These are phyloP conservation scores for Aplidium turbinatum DNA, from an alignment of 23 tunicate species.

Conservation along the genomic window DNA sequence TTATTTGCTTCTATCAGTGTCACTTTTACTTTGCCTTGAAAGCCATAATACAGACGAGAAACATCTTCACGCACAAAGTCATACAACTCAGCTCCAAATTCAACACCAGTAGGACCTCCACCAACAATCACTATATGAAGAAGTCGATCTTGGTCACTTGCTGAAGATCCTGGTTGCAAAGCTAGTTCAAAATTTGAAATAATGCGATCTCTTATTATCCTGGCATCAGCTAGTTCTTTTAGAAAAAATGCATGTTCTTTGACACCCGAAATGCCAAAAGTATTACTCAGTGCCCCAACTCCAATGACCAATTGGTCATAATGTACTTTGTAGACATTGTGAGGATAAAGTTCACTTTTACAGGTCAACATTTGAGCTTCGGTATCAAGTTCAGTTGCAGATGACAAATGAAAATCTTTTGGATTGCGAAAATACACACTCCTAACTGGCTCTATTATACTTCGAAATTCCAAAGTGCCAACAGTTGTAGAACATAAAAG, in stretches of 20 bases:
- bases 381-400: slow-evolving; percentile 53
- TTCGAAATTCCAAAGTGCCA: slow-evolving; percentile 91
- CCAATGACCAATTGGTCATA: slow-evolving; percentile 86
- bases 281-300: slow-evolving; percentile 83
- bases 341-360: slow-evolving; percentile 60
- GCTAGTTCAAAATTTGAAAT: slow-evolving; percentile 86
- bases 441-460: slow-evolving; percentile 92
- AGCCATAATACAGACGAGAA: slow-evolving; percentile 47
- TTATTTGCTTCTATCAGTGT: slow-evolving; percentile 88
- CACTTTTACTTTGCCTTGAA: slow-evolving; percentile 65
- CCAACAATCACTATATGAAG: slow-evolving; percentile 91
- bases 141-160: slow-evolving; percentile 54
- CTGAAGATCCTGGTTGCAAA: slow-evolving; percentile 60
- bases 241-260: slow-evolving; percentile 69
- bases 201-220: slow-evolving; percentile 68
- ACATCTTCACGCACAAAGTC: slow-evolving; percentile 88
- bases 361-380: slow-evolving; percentile 45
- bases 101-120: slow-evolving; percentile 96
- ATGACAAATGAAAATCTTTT: slow-evolving; percentile 76
- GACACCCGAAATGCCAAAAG: slow-evolving; percentile 82
- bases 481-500: slow-evolving; percentile 90
- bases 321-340: slow-evolving; percentile 27
- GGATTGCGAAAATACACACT: slow-evolving; percentile 58
- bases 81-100: slow-evolving; percentile 93
- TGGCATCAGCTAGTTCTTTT: slow-evolving; percentile 75